These are phyloP conservation scores for Beris morrisii DNA, from an alignment of 2,888 invertebrate species.

Conservation along the genomic window DNA sequence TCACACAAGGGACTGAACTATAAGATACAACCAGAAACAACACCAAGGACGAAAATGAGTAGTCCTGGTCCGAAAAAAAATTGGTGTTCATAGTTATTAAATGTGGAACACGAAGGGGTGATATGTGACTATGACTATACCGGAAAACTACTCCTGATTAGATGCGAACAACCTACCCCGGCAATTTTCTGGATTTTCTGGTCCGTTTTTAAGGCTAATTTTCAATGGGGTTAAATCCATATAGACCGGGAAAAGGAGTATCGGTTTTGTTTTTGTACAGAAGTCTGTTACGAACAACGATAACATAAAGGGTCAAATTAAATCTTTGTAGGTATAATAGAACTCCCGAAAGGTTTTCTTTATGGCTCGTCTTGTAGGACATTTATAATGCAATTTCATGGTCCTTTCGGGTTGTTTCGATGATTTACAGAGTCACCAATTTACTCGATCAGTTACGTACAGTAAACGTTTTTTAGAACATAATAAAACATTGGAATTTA, in stretches of 20 bases:
- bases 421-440: constrained; percentile 19
- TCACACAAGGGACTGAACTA: constrained; percentile 23
- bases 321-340: constrained; percentile 9
- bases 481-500: no score
- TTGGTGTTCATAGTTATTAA: no score
- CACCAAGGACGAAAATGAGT: constrained; percentile 28
- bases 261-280: constrained; percentile 18
- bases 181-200: constrained; percentile 41
- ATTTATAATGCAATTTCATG: constrained; percentile 20
- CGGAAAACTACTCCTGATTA: constrained; percentile 40
- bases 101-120: no score
- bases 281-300: not conserved
- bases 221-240: constrained; percentile 24
- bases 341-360: not conserved
- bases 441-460: constrained; percentile 19
- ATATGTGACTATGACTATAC: constrained; percentile 18
- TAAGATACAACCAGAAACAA: constrained; percentile 29
- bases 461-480: no score
- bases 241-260: constrained; percentile 6
- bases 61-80: not conserved
- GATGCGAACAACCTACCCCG: constrained; percentile 41
- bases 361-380: constrained; percentile 20
- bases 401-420: constrained; percentile 5
- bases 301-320: constrained; percentile 25
- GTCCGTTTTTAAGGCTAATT: constrained; percentile 34